Base-by-base conservation (phyloP, 2,797 vertebrate species). In the Rousettus madagascariensis region DNA sequence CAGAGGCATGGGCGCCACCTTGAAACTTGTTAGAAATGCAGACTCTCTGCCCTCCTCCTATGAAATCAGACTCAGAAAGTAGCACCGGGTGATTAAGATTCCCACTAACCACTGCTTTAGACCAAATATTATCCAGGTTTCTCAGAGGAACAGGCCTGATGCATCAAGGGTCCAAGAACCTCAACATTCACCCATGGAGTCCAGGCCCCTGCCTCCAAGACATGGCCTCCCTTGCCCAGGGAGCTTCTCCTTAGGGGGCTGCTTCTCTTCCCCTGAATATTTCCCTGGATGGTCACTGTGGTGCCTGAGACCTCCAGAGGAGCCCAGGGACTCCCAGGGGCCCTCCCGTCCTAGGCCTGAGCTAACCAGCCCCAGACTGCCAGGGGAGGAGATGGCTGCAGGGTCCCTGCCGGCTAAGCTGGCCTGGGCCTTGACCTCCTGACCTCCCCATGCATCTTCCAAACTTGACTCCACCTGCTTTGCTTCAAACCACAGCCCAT, bases 401-500 rank as follows among this genome's bases (percentile, higher is more conserved):
- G 46, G 46, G 59, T 33, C 55, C 72, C 69, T 36, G n/a, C 30
- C 0, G 0, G 55, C 77, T 63, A 88, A 59, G 15, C 28, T 43
- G 65, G 41, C 72, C 63, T 88, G 69, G 79, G 30, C 28, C 71
- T 86, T 4, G 7, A 89, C 95, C 95, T 96, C 82, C 15, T 96
- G 94, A 88, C 72, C 94, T 94, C 46, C 66, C 30, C 75, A 6
- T 53, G 49, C 43, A 46, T 38, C 89, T 86, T 91, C 57, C 86
- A 95, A 86, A 95, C 95, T 87, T 97, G 95, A 95, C 90, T 78
- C 61, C 26, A 49, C 65, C 90, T 95, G 96, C 88, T 96, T 63
- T 96, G 55, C 95, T 72, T 96, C 95, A 97, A 92, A 86, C 88
- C 66, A 83, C 92, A 96, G 95, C 89, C 75, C 59, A n/a, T 95